These are phyloP conservation scores for Eurypyga helias DNA, from an alignment of 2,113 vertebrate genomes.

Conservation along the genomic window DNA sequence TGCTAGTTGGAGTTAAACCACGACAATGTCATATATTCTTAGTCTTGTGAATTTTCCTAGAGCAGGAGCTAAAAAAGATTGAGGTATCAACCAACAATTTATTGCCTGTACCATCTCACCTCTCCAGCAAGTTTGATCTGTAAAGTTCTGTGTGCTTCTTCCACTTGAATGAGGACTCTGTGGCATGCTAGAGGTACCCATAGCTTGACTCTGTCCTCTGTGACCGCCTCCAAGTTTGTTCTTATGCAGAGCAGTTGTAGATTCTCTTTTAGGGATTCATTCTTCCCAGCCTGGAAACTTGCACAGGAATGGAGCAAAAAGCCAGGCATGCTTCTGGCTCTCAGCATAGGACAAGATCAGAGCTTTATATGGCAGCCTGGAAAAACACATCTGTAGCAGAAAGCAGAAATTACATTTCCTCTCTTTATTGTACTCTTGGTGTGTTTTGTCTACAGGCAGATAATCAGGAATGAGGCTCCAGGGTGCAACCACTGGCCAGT, in stretches of 20 bases:
- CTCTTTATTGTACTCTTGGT: not conserved
- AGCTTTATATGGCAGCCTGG: not conserved
- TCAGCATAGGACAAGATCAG: not conserved
- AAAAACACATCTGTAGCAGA: not conserved
- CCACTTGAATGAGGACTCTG: not conserved
- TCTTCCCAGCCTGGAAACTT: not conserved
- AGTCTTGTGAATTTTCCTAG: not conserved
- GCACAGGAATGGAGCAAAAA: not conserved
- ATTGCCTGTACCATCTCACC: not conserved
- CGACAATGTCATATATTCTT: not conserved
- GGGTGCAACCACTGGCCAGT: fast-evolving
- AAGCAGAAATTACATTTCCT: not conserved
- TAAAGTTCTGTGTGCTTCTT: not conserved
- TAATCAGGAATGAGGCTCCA: not conserved
- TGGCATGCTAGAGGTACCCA: not conserved
- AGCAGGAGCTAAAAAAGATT: not conserved
- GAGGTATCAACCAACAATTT: not conserved
- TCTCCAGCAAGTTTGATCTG: not conserved
- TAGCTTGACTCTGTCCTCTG: not conserved
- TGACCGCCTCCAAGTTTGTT: not conserved
- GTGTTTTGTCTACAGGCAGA: not conserved
- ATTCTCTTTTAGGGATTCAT: not conserved
- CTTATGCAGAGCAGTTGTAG: not conserved
- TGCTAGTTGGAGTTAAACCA: too few relatives aligned
- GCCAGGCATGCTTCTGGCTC: not conserved